phyloP scores from a whole-genome alignment of 2,797 vertebrate species.

The Anguilla anguilla region DNA sequence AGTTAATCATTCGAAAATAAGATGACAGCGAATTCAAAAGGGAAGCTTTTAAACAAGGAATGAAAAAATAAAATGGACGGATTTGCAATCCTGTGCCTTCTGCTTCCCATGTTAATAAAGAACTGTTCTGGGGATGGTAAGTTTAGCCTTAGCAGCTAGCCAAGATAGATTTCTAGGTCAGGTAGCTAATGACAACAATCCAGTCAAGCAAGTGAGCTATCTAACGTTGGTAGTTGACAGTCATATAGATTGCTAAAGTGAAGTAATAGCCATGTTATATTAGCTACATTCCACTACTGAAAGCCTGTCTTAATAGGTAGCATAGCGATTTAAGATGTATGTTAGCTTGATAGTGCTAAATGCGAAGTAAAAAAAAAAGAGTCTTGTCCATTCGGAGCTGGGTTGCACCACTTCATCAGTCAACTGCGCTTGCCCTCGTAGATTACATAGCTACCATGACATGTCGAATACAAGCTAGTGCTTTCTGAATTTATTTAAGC shows the following conservation, averaged over 20 bases:
- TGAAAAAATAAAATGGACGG: constrained; percentile 55
- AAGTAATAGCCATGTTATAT: neutral
- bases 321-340: neutral
- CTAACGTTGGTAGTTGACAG: neutral
- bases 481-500: neutral
- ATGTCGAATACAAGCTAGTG: neutral
- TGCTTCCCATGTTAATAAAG: constrained; percentile 49
- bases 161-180: constrained; percentile 51
- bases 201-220: neutral
- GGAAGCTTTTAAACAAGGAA: neutral
- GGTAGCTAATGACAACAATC: neutral
- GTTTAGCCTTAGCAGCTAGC: constrained; percentile 23
- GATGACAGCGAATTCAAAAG: neutral
- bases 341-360: neutral
- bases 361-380: neutral
- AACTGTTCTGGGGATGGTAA: constrained; percentile 59
- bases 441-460: neutral
- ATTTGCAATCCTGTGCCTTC: constrained; percentile 42
- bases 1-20: neutral
- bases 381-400: neutral
- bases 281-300: neutral
- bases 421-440: no score
- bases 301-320: neutral
- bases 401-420: neutral
- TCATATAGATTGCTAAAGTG: neutral